Evolutionary conservation across 92 coral and sea anemone genomes (phyloP), one percentile per base, ranked within the genome.

Genomic region (Montipora capitata): DNA sequence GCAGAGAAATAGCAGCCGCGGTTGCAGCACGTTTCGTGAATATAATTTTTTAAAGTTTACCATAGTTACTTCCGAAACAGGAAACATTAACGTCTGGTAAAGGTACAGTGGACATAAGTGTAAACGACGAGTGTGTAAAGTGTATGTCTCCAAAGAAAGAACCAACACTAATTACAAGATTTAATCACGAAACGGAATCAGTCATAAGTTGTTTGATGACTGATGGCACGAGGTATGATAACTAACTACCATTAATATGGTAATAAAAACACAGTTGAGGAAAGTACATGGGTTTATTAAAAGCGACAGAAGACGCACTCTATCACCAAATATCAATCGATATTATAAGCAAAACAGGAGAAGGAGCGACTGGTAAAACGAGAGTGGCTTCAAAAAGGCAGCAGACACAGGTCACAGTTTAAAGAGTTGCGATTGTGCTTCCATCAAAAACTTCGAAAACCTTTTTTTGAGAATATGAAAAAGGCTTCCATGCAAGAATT

Each of bases 121-220:
- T 40, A 13, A 4, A 16, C 8, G 10, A 11, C 43, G 18, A 1
- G 17, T 39, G 56, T 61, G 54, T 17, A 17, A 39, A 56, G 63
- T 78, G 44, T 54, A 64, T 63, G 8, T 49, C 52, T 40, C 13
- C 42, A 52, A 10, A 78, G 43, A 78, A 68, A 15, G n/a, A 44
- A 18, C 49, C 27, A 9, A 20, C n/a, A 48, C 76, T 81, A 81
- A 73, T 72, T 72, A 83, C 79, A 71, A 18, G 63, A 83, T 83
- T 43, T 27, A 18, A 83, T 72, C 87, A 83, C 63, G 61, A 73
- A 72, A 83, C 87, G 87, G 87, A 83, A 83, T 43, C 11, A 15
- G 41, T 68, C 10, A 35, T 83, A 72, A 58, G 59, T 73, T 43
- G 59, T 68, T 69, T 68, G 86, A 67, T 81, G 86, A 81, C 54